A percentile compares a stretch with the other conserved stretches of the same genome.
These are phyloP conservation scores for Psococerastis gibbosa DNA, from an alignment of 2,888 invertebrate species.

Conservation along the genomic window DNA sequence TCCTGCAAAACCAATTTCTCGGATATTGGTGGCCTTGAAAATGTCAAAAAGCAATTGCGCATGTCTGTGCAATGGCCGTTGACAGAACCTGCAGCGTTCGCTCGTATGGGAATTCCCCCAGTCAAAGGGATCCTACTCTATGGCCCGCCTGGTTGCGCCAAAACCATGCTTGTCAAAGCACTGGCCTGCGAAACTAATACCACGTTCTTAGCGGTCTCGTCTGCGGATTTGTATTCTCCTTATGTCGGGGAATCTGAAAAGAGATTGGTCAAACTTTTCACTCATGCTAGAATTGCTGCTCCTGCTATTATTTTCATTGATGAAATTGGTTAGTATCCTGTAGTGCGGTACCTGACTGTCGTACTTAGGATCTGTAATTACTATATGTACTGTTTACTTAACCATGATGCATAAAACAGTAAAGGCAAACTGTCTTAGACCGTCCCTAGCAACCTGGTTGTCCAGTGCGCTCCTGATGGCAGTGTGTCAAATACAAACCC, in stretches of 20 bases:
- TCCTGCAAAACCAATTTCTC: slow-evolving; percentile 25
- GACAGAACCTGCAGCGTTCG: slow-evolving; percentile 31
- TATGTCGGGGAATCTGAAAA: slow-evolving; percentile 44
- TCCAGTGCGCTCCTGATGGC: too few relatives aligned
- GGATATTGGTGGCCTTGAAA: slow-evolving; percentile 34
- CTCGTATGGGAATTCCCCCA: slow-evolving; percentile 32
- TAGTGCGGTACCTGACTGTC: too few relatives aligned
- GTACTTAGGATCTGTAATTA: too few relatives aligned
- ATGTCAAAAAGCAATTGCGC: slow-evolving; percentile 31
- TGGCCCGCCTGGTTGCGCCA: slow-evolving; percentile 47
- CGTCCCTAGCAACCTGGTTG: too few relatives aligned
- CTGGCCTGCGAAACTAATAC: slow-evolving; percentile 32
- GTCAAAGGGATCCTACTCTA: slow-evolving; percentile 38
- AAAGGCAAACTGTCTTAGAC: too few relatives aligned
- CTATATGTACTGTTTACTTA: too few relatives aligned
- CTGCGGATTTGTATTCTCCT: slow-evolving; percentile 42
- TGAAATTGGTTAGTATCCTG: slow-evolving; percentile 31
- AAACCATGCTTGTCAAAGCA: slow-evolving; percentile 39
- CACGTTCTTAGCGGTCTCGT: slow-evolving; percentile 35
- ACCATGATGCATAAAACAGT: too few relatives aligned
- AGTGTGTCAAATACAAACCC: too few relatives aligned
- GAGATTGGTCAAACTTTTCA: slow-evolving; percentile 35
- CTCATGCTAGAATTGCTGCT: slow-evolving; percentile 35
- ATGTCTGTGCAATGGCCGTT: slow-evolving; percentile 38
- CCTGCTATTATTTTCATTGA: slow-evolving; percentile 43